Base-by-base conservation (phyloP, 2,797 vertebrate species). In the Bradypodion pumilum region DNA sequence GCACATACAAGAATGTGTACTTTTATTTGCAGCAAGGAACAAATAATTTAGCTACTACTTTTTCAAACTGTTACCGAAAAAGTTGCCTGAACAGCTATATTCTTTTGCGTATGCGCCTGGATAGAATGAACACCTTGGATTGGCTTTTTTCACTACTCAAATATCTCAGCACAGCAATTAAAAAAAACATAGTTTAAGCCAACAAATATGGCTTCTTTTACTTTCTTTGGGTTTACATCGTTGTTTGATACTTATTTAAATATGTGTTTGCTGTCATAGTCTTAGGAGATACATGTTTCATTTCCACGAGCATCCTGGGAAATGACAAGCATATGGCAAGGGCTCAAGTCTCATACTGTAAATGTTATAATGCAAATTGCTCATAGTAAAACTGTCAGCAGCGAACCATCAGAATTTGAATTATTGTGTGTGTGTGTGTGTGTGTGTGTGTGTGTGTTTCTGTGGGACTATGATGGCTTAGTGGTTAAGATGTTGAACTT, bases 311-410 rank as follows among this genome's bases (percentile, higher is more conserved):
- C 74, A 83, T 88, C 75, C 40, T 78, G 69, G 62, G 76, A 73
- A 86, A 82, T 13, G 81, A 1, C 42, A 21, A 70, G 74, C 35
- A 68, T 77, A 77, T 83, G 91, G 89, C 80, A 66, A 75, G 65
- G 40, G 60, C 75, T 90, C n/a, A 74, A 86, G 82, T 81, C 66
- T 86, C 82, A 59, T 91, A 89, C 82, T 25, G 68, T 85, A 88
- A 88, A 90, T 85, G 87, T 65, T 1, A 19, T 76, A 88, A 84
- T 85, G 68, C 8, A 40, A 80, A 85, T 87, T 74, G 83, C 82
- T 89, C 72, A 81, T 59, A 80, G 62, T 25, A 83, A 79, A 86
- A 90, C 81, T 23, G 87, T 59, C 66, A 80, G 21, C 42, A 60
- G 1, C 9, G 49, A 90, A 56, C 42, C 80, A 19, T 21, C 78